phyloP scores from a whole-genome alignment of 2,888 invertebrate genomes.

The Zaprionus obscuricornis region DNA sequence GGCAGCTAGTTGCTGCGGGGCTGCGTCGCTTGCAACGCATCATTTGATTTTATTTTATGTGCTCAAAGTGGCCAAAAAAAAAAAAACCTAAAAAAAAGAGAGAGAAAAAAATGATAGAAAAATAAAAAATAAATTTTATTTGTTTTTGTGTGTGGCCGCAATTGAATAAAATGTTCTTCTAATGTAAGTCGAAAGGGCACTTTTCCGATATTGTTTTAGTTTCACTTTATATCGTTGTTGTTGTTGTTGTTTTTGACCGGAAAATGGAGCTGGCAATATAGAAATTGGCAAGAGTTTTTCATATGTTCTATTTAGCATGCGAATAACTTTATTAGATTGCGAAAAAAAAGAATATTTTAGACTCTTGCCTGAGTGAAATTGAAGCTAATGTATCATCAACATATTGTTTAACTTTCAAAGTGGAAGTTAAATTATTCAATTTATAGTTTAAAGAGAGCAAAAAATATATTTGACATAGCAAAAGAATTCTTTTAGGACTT shows the following conservation, averaged over 20 bases:
- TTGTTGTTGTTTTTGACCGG: neutral
- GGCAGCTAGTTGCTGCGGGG: slow-evolving; percentile 59
- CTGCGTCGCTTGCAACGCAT: slow-evolving; percentile 69
- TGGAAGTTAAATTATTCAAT: too few relatives aligned
- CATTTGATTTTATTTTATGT: slow-evolving; percentile 80
- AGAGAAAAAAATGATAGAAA: slow-evolving; percentile 51
- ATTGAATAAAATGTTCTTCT: slow-evolving; percentile 81
- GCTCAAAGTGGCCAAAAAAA: slow-evolving; percentile 68
- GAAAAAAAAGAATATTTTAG: too few relatives aligned
- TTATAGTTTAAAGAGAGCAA: too few relatives aligned
- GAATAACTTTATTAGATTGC: slow-evolving; percentile 54
- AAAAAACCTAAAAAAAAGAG: slow-evolving; percentile 14
- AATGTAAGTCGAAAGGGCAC: slow-evolving; percentile 63
- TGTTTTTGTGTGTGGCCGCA: slow-evolving; percentile 72
- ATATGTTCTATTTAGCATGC: slow-evolving; percentile 28
- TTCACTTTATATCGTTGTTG: neutral
- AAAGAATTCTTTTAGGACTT: too few relatives aligned
- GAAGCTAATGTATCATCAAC: too few relatives aligned
- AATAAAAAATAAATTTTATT: slow-evolving; percentile 77
- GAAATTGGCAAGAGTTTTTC: slow-evolving; percentile 21
- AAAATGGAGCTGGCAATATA: slow-evolving; percentile 20
- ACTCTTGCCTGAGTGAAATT: neutral
- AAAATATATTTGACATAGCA: too few relatives aligned
- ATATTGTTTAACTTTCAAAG: too few relatives aligned
- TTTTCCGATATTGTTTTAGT: slow-evolving; percentile 37